Percentiles rank a stretch among this genome's conserved stretches.
These are phyloP conservation scores for Mamestra brassicae DNA, from an alignment of 2,888 invertebrate genomes.

Conservation along the genomic window DNA sequence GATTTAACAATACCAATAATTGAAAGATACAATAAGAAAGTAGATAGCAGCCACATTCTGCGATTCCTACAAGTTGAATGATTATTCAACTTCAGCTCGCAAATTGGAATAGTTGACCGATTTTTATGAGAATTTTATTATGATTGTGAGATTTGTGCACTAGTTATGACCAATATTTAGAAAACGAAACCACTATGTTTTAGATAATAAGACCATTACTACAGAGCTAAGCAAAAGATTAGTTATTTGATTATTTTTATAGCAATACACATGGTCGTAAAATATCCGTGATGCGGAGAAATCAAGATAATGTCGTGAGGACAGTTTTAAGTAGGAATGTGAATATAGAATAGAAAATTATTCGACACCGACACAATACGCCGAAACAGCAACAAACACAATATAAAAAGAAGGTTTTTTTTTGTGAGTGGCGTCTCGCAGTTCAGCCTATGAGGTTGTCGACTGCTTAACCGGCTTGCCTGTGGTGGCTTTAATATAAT, in stretches of 20 bases:
- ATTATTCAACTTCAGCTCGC: neutral
- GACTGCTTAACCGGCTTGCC: too few relatives aligned
- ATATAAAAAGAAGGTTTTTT: neutral
- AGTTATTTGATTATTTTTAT: neutral
- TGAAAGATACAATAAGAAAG: conserved; percentile 31
- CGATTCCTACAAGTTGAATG: neutral
- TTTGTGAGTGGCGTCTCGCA: too few relatives aligned
- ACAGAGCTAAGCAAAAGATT: neutral
- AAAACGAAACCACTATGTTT: neutral
- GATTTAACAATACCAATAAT: conserved; percentile 36
- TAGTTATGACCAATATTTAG: conserved; percentile 11
- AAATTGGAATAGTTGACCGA: conserved; percentile 35
- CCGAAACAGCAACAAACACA: too few relatives aligned
- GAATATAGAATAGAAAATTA: neutral
- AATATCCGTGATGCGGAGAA: neutral
- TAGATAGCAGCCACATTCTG: conserved; percentile 45
- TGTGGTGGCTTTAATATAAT: too few relatives aligned
- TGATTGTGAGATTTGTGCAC: conserved; percentile 43
- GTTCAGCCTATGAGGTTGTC: too few relatives aligned
- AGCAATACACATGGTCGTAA: neutral
- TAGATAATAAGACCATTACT: conserved; percentile 8
- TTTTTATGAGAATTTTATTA: conserved; percentile 48
- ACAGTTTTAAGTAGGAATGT: neutral
- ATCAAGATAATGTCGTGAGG: neutral
- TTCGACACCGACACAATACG: too few relatives aligned